Conservation (phyloP, 2,888 invertebrate species). For the Oligia strigilis region DNA sequence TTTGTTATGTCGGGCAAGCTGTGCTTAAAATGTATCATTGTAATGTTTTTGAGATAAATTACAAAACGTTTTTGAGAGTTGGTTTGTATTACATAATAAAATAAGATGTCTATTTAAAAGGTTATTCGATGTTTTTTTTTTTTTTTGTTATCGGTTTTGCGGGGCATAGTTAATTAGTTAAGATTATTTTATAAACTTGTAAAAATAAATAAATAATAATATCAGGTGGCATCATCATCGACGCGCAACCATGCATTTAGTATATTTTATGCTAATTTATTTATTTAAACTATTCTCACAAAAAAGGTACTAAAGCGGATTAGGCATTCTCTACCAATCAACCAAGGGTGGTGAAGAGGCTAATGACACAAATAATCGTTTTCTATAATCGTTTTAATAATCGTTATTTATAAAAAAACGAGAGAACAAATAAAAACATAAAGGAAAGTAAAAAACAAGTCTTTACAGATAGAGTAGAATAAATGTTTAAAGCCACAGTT, state of each 20-base stretch:
- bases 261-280: neutral
- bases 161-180: too few relatives aligned
- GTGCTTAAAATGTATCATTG: neutral
- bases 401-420: neutral
- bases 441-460: neutral
- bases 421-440: neutral
- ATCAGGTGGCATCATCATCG: too few relatives aligned
- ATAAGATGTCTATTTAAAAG: neutral
- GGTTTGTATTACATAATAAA: too few relatives aligned
- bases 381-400: too few relatives aligned
- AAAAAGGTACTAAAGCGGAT: too few relatives aligned
- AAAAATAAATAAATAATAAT: too few relatives aligned
- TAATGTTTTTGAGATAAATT: neutral
- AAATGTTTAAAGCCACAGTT: neutral
- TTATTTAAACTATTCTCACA: too few relatives aligned
- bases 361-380: neutral
- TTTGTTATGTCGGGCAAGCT: slow-evolving; percentile 9
- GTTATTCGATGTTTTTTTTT: neutral
- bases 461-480: neutral
- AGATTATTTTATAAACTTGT: too few relatives aligned
- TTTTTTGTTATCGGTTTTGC: too few relatives aligned
- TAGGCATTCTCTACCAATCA: too few relatives aligned
- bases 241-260: neutral
- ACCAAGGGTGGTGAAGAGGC: too few relatives aligned
- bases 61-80: neutral